Base-by-base conservation (phyloP, 1,140 invertebrate species). In the Papilio polytes region DNA sequence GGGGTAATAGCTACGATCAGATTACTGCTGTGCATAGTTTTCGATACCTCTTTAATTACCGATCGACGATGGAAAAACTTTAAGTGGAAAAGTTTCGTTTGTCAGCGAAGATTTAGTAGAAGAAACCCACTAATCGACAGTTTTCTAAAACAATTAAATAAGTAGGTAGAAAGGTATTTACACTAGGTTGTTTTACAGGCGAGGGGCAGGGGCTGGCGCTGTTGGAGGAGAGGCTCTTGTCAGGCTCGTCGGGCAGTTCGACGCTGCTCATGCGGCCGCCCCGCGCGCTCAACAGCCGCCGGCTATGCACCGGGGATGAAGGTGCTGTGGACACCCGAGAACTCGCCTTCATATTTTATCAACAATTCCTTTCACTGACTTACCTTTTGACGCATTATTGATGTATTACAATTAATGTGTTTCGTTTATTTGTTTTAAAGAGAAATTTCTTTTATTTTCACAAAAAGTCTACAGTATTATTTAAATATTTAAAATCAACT, bases 151-250 rank as follows among this genome's bases (percentile, higher is more conserved):
- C 26, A 26, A 26, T 26, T 26, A 26, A 26, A 2, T 26, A 26
- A 26, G 26, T 26, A 26, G 26, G 26, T 1, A 26, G 26, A 26
- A 26, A 26, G 26, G 26, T 82, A 86, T 90, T 91, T 83, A 94
- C 93, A 80, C 85, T 91, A 7, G 85, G 85, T 80, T 96, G 95
- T 89, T 96, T 96, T 83, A 96, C 96, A 59, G 98, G 98, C 81
- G 98, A 99, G 9, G 98, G 98, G 94, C 98, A 99, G 3, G 98
- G 98, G 70, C 98, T 98, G 36, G 98, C 98, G 87, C 98, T 98
- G 44, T 98, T 98, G 18, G 98, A 98, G 66, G 98, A 98, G 48
- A 98, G 96, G 18, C 98, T 98, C 89, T 98, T 94, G 84, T 98
- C 98, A 86, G 98, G 98, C 78, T 98, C 98, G 86, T 99, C 98